These are phyloP conservation scores for Linnaemya tessellans DNA, from an alignment of 2,888 invertebrate species.

Conservation along the genomic window DNA sequence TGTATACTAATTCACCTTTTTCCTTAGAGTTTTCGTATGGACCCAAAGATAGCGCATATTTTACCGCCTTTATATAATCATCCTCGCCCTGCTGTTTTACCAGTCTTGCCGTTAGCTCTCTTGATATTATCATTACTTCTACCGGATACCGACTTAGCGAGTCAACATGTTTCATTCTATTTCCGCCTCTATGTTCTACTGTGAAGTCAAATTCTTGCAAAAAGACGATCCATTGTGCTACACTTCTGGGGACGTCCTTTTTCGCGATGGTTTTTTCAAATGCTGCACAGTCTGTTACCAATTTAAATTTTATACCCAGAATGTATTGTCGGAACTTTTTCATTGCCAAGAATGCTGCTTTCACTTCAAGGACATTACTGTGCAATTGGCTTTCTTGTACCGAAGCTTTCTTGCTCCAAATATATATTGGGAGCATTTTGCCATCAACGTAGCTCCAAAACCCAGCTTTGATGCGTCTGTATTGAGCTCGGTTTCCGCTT, in stretches of 20 bases:
- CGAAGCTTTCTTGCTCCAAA: no score
- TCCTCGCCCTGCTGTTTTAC: constrained; percentile 62
- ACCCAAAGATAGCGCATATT: constrained; percentile 46
- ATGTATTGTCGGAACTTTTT: no score
- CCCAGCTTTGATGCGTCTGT: no score
- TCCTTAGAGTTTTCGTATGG: constrained; percentile 62
- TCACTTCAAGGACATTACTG: no score
- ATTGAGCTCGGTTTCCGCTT: no score
- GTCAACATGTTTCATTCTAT: constrained; percentile 67
- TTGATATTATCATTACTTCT: no score
- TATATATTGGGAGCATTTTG: no score
- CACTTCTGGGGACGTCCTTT: constrained; percentile 53
- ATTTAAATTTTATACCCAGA: no score
- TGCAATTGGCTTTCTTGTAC: no score
- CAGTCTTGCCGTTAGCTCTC: constrained; percentile 61
- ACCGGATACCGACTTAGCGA: constrained; percentile 53
- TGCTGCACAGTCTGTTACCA: no score
- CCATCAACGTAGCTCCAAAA: no score
- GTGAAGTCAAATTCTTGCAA: constrained; percentile 66
- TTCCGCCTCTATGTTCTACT: constrained; percentile 61
- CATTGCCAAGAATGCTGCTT: no score
- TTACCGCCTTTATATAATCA: constrained; percentile 63
- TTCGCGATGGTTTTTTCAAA: constrained; percentile 64
- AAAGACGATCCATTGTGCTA: constrained; percentile 64
- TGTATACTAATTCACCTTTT: background rate